phyloP scores from a whole-genome alignment of 2,888 invertebrate genomes.

The Dorcus hopei region DNA sequence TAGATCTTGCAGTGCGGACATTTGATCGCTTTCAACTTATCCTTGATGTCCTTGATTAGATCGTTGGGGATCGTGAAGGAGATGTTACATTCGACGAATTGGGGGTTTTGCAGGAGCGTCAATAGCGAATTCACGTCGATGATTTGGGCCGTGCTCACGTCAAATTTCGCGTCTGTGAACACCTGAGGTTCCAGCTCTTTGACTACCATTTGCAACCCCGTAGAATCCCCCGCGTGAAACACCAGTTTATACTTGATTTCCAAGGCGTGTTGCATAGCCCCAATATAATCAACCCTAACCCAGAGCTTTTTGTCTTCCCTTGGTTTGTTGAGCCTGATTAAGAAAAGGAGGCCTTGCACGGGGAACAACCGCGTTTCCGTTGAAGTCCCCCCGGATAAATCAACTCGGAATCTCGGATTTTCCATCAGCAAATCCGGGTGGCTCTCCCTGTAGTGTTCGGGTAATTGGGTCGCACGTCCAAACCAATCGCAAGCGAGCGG shows the following conservation, averaged over 20 bases:
- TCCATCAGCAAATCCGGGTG: slow-evolving; percentile 5
- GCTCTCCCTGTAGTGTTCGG: slow-evolving; percentile 11
- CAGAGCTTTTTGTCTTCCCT: slow-evolving; percentile 11
- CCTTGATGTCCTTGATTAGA: slow-evolving; percentile 1
- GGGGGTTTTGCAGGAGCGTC: slow-evolving; percentile 7
- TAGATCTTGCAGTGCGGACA: slow-evolving; percentile 8
- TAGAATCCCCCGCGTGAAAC: slow-evolving; percentile 8
- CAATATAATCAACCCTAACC: slow-evolving; percentile 12
- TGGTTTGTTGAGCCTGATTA: slow-evolving; percentile 11
- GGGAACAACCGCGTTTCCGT: slow-evolving; percentile 6
- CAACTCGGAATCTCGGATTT: slow-evolving; percentile 5
- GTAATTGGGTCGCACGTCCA: slow-evolving; percentile 6
- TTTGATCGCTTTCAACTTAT: slow-evolving; percentile 9
- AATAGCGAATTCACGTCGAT: slow-evolving; percentile 8
- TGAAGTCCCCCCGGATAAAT: not conserved
- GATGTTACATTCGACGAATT: slow-evolving; percentile 4
- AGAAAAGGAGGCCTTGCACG: slow-evolving; percentile 5
- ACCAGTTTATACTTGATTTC: slow-evolving; percentile 14
- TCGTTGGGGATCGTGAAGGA: slow-evolving; percentile 6
- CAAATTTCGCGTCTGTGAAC: slow-evolving; percentile 2
- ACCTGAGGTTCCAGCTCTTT: slow-evolving; percentile 4
- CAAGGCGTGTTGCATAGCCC: not conserved
- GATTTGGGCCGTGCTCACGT: slow-evolving; percentile 4
- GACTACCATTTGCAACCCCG: slow-evolving; percentile 8
- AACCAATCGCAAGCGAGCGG: slow-evolving; percentile 6